Percentiles rank a stretch among this genome's conserved stretches.
Evolutionary conservation across 2,888 invertebrate genomes (phyloP).

Genomic region (Zonitis immaculata): DNA sequence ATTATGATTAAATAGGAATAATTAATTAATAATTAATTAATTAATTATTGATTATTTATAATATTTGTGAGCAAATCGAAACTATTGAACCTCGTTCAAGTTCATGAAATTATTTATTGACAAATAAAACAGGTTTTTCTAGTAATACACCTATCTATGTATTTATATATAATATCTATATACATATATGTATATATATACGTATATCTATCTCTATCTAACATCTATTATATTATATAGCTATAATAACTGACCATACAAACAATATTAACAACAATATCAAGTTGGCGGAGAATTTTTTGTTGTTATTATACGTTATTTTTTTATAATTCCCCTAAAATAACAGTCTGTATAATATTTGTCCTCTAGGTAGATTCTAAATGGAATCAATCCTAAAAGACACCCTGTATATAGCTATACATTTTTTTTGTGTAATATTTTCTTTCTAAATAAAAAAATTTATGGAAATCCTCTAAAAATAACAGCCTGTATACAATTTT

Average conservation of each 20-base stretch:
- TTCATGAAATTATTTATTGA: conserved; percentile 34
- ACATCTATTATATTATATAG: not conserved
- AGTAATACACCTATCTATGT: conserved; percentile 11
- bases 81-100: conserved; percentile 36
- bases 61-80: conserved; percentile 13
- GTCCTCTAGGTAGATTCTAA: no score
- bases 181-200: not conserved
- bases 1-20: no score
- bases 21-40: no score
- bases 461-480: no score
- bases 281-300: not conserved
- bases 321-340: no score
- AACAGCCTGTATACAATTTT: no score
- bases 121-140: conserved; percentile 34
- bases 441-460: no score
- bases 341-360: no score
- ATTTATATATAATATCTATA: not conserved
- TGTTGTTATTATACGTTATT: not conserved
- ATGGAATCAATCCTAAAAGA: no score
- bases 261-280: not conserved
- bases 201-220: not conserved
- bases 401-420: not conserved
- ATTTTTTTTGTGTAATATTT: not conserved
- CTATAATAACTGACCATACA: conserved; percentile 18
- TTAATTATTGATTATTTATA: not conserved